phyloP scores from a whole-genome alignment of 1,140 invertebrate genomes.

The Linepithema humile region DNA sequence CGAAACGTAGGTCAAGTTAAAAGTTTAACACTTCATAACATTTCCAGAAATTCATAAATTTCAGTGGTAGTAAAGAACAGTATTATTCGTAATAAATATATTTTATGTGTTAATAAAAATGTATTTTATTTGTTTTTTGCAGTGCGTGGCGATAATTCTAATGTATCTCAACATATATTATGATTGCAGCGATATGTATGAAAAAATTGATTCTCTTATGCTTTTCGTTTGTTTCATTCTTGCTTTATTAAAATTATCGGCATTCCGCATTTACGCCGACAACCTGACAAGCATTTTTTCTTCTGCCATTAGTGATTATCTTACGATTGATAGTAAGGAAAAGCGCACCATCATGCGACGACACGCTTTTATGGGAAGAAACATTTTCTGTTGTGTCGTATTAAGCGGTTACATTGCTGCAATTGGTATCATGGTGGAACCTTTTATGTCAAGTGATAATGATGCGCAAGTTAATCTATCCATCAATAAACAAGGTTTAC shows the following conservation, averaged over 20 bases:
- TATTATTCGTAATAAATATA: too few relatives aligned
- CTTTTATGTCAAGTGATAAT: background rate
- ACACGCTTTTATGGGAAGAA: conserved; percentile 30
- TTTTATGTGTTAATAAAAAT: too few relatives aligned
- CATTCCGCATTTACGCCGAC: background rate
- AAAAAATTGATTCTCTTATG: conserved; percentile 19
- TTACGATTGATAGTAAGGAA: background rate
- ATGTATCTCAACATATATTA: conserved; percentile 16
- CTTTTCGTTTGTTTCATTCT: background rate
- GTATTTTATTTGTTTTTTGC: background rate
- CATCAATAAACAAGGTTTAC: too few relatives aligned
- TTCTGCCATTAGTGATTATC: conserved; percentile 48
- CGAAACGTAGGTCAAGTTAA: background rate
- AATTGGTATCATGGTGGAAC: background rate
- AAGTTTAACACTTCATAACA: background rate
- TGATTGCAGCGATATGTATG: background rate
- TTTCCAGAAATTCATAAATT: background rate
- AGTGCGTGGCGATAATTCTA: background rate
- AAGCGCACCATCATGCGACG: conserved; percentile 10
- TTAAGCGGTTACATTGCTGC: background rate
- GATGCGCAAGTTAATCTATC: background rate
- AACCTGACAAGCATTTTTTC: conserved; percentile 14
- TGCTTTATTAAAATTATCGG: background rate
- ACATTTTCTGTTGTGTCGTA: background rate
- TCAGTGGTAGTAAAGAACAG: too few relatives aligned